Evolutionary conservation across 2,113 vertebrate species (phyloP).

Genomic region (Saimiri boliviensis): DNA sequence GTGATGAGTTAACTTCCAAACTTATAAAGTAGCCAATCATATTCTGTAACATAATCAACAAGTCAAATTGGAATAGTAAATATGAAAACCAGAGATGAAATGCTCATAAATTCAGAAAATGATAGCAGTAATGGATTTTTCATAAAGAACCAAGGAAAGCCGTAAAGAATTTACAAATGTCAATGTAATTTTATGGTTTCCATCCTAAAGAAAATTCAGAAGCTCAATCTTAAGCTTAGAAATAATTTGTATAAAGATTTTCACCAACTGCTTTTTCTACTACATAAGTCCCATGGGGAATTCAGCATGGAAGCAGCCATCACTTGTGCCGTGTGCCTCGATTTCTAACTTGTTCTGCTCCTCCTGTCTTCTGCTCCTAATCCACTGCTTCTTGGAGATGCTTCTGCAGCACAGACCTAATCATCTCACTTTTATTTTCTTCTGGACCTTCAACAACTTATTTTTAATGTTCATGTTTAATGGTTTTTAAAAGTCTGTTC

Average conservation of each 20-base stretch:
- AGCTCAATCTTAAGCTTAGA: background rate
- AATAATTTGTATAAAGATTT: background rate
- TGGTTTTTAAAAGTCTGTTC: background rate
- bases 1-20: background rate
- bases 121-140: background rate
- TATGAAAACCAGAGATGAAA: background rate
- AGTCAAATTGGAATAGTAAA: background rate
- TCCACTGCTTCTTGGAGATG: background rate
- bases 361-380: too few relatives aligned
- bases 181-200: background rate
- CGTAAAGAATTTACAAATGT: background rate
- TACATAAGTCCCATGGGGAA: too few relatives aligned
- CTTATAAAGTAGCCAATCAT: background rate
- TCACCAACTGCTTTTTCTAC: background rate
- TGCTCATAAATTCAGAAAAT: background rate
- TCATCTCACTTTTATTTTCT: too few relatives aligned
- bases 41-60: background rate
- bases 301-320: accelerated
- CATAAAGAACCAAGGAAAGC: background rate
- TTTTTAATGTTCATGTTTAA: background rate
- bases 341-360: background rate
- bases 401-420: background rate
- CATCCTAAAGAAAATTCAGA: background rate
- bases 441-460: background rate
- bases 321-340: accelerated